Base-by-base conservation (phyloP, 2,113 vertebrate genomes). In the Oryzias celebensis region DNA sequence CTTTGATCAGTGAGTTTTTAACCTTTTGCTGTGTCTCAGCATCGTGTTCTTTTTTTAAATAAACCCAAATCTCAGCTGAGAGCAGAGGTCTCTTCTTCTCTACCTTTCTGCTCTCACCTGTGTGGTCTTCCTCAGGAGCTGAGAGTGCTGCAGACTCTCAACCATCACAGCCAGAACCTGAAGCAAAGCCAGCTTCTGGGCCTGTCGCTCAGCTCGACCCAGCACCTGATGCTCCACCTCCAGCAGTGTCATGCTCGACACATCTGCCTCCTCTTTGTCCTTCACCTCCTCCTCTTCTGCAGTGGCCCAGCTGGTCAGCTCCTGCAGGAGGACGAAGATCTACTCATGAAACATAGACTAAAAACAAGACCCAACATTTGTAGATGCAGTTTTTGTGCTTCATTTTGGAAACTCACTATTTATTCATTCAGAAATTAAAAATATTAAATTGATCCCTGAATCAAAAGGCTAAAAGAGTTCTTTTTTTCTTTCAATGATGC, bases 161-260 rank as follows among this genome's bases (percentile, higher is more conserved):
- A 95, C 94, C 83, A 98, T 84, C 0, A 91, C 58, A 1, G 94
- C 94, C 82, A 97, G 59, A 2, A 94, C 84, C 81, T 98, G 97
- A 28, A 99, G 90, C n/a, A 95, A 68, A 52, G 87, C 84, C 50
- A 99, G 83, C 71, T 82, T 91, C 77, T 78, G 91, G 26, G 78
- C 82, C 52, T 74, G 87, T 14, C 43, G 51, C 55, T 67, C 76
- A 4, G 66, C 58, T 5, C 77, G 18, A 2, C 68, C 83, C 12
- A 65, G 46, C 0, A 88, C 83, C 31, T 75, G 52, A 66, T 85
- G 85, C 86, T 97, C 95, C 84, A 92, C 81, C 77, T 94, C 92
- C 84, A 94, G 73, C 2, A 95, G 87, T 1, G 77, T 92, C 74
- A 81, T 65, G 53, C 65, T 68, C 1, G 90, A 84, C n/a, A 70